Base-by-base conservation (phyloP, 2,888 invertebrate genomes). In the Chouioia cunea region DNA sequence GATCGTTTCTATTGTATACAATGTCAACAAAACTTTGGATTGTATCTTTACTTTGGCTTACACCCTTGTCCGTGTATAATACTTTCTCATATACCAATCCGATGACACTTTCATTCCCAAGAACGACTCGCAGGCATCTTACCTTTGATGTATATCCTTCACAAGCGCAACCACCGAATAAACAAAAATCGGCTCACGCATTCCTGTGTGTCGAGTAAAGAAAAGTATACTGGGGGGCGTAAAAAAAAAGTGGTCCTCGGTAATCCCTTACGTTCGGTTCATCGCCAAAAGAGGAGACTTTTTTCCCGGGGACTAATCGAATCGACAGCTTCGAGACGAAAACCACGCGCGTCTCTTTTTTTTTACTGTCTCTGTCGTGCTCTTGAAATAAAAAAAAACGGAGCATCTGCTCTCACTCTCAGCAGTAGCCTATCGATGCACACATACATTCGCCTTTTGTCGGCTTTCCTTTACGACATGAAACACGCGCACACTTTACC, bases 371-470 rank as follows among this genome's bases (percentile, higher is more conserved):
- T 6, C 36, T 2, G 27, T n/a, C n/a, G 57, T 36, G 66, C n/a
- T 22, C 23, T 20, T 44, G 53, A 43, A 65, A 36, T 10, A 36
- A 27, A 27, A 27, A 27, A 27, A 27, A 27, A 27, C 2, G 27
- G 66, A 68, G 68, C 68, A 68, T 68, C 68, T 68, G 68, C 62
- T 62, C 44, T 48, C 22, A 36, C 36, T 36, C 36, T 6, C 6
- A 6, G 46, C 54, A 43, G 23, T 53, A 23, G 44, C 52, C 36
- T 16, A 16, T 22, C 20, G 57, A 44, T 16, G 52, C 58, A 56
- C n/a, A n/a, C n/a, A n/a, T n/a, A 14, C 44, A 52, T 23, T 22
- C 23, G 43, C 15, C 36, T 36, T 68, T 68, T 68, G 68, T 68
- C 68, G 68, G 68, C 67, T n/a, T n/a, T n/a, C n/a, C n/a, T n/a